These are phyloP conservation scores for Athrips mouffetella DNA, from an alignment of 2,888 invertebrate genomes.

Conservation along the genomic window DNA sequence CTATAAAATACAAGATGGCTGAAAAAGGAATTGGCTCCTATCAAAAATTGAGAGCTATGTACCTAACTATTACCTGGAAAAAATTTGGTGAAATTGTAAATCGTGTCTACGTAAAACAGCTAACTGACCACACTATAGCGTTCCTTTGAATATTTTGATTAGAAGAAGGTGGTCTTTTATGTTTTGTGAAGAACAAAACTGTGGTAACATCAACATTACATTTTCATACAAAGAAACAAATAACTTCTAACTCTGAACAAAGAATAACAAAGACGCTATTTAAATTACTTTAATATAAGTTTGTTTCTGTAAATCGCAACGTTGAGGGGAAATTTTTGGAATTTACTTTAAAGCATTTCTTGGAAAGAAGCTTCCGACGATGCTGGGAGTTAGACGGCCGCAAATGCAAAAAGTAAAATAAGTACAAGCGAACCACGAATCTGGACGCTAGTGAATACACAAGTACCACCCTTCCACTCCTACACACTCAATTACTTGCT, in stretches of 20 bases:
- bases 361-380: constrained; percentile 60
- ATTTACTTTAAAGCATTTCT: constrained; percentile 69
- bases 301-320: constrained; percentile 65
- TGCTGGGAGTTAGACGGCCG: constrained; percentile 51
- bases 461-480: neutral
- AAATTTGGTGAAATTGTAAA: no score
- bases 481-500: constrained; percentile 12
- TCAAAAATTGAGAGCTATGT: no score
- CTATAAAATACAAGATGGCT: no score
- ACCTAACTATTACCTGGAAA: no score
- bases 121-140: no score
- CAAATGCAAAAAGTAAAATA: constrained; percentile 43
- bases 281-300: constrained; percentile 68
- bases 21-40: no score
- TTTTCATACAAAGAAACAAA: constrained; percentile 40
- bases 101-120: no score
- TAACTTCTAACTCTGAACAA: constrained; percentile 52
- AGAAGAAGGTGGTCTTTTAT: no score
- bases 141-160: no score
- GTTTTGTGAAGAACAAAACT: neutral
- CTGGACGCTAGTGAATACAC: constrained; percentile 8
- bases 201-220: neutral
- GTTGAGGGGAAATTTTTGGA: constrained; percentile 66
- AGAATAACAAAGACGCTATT: constrained; percentile 65
- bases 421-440: constrained; percentile 35